Base-by-base conservation (phyloP, 2,797 vertebrate genomes). In the Buphagus erythrorhynchus region DNA sequence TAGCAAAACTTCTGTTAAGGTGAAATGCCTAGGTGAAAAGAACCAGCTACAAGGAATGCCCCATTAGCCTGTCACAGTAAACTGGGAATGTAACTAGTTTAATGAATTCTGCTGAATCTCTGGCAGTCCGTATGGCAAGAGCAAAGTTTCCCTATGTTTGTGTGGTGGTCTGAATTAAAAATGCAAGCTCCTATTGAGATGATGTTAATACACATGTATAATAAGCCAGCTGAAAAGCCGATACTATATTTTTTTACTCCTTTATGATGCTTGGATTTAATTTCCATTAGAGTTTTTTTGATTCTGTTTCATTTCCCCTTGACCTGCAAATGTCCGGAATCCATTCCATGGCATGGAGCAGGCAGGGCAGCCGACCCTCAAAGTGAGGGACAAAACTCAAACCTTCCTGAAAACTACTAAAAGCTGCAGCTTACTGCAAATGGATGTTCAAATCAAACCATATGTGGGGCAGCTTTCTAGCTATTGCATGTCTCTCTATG, bases 241-340 rank as follows among this genome's bases (percentile, higher is more conserved):
- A 22, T 40, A 4, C 5, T 54, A 1, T 28, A 1, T 5, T 24
- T 28, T 54, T 81, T 43, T 57, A 43, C 20, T 74, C 13, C 22
- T 62, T 62, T 66, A 46, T 62, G 25, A 11, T 63, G 18, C 12
- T 86, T 61, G 8, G 10, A 4, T 63, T 88, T 72, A 61, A 55
- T 68, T 92, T 86, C 28, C 22, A 17, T n/a, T 58, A 0, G 17
- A 42, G 10, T 26, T 24, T 75, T 80, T 59, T 40, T 7, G 4
- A 48, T 86, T 80, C 18, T 38, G 4, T 40, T 86, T 65, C 75
- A 36, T 63, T 94, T 80, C 22, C 21, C 12, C 33, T 71, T 83
- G 52, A 26, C 4, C 0, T 49, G 13, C 25, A 52, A 54, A 67
- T 45, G 5, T 25, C 19, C 0, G 0, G 35, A 57, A 58, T 86